Evolutionary conservation across 2,888 invertebrate genomes (phyloP), one percentile per base, ranked within the genome.

Genomic region (Melolontha melolontha): DNA sequence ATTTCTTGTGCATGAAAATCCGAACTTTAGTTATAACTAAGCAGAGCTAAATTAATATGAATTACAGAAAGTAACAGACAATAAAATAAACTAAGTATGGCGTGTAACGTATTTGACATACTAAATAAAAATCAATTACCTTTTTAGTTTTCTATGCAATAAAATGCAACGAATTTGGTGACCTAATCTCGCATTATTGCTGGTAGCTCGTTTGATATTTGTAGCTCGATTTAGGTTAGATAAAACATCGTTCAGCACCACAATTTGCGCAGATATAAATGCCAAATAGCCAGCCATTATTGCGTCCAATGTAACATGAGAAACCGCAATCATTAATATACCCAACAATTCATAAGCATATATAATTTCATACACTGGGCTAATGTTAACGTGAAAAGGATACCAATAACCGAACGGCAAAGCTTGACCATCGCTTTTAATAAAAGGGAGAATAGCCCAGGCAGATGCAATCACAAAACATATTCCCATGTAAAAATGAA

Each of bases 241-340:
- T 51, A 87, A 75, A 0, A 82, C 74, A 41, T 83, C 73, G 0
- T 82, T 82, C 1, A 87, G 72, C 12, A 87, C 79, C 29, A 80
- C 81, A 57, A 87, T 75, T 12, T 86, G 83, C 22, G 85, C 86
- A 5, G 83, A 79, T 71, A 84, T 84, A 76, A 86, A 85, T 0
- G 84, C 84, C 66, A 87, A 82, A 50, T 87, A 78, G 0, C 84
- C 78, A 0, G 84, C 82, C 44, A 84, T 83, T 67, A 86, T 74
- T 0, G 84, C 83, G 67, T 87, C 88, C 69, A 86, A 84, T 69
- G 82, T 82, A 0, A 87, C 83, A 76, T 88, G 87, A 64, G 86
- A 80, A 65, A 79, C 79, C 0, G 86, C 87, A 0, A 85, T 84
- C 16, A 85, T 74, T 40, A 80, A 77, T 8, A 87, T 79, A 0